phyloP scores from a whole-genome alignment of 2,797 vertebrate species.

The Cossypha caffra region DNA sequence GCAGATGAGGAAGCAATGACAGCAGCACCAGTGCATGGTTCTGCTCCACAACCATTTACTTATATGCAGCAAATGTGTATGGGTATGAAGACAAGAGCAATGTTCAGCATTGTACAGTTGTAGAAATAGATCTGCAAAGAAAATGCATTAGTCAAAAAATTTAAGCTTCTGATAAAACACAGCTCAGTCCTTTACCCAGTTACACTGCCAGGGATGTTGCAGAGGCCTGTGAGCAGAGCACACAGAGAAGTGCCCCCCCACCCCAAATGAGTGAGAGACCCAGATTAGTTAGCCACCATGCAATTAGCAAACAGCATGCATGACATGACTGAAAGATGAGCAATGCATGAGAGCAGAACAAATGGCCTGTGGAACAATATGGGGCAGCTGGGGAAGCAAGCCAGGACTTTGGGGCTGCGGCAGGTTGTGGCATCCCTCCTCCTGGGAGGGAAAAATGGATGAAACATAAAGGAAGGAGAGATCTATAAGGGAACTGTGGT shows the following conservation, averaged over 20 bases:
- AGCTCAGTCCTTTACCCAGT: background rate
- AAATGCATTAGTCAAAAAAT: background rate
- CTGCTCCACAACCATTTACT: background rate
- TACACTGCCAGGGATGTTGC: background rate
- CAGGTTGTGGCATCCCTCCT: background rate
- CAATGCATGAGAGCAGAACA: background rate
- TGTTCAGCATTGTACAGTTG: background rate
- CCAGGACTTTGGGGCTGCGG: background rate
- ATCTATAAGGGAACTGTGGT: background rate
- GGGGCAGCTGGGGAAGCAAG: background rate
- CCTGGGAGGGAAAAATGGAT: background rate
- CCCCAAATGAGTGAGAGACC: background rate
- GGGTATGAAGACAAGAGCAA: background rate
- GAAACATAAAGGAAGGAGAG: background rate
- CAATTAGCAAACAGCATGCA: slow-evolving; percentile 7
- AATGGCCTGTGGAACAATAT: background rate
- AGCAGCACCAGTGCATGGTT: rapidly evolving
- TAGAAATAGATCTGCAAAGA: background rate
- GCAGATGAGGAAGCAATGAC: background rate
- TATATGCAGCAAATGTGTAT: background rate
- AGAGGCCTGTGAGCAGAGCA: background rate
- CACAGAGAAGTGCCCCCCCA: background rate
- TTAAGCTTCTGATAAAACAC: background rate
- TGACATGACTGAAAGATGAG: background rate
- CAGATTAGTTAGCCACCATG: background rate